Percentiles rank a stretch among this genome's conserved stretches.
Conservation (phyloP, 2,113 vertebrate genomes). For the Anguilla japonica region DNA sequence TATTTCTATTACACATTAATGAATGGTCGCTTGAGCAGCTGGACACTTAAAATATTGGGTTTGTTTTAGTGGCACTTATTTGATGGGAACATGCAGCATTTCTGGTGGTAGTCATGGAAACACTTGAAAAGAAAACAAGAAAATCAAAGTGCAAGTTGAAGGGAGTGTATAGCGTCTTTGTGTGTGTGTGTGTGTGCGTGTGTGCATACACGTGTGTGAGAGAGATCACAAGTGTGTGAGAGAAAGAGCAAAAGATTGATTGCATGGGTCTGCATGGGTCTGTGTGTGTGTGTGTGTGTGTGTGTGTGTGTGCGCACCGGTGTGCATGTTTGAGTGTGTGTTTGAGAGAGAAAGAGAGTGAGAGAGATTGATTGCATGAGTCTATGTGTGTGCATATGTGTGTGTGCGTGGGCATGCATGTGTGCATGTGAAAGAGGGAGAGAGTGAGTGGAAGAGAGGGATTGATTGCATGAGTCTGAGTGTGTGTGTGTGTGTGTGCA, state of each 20-base stretch:
- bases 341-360: not conserved
- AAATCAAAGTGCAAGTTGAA: slow-evolving; percentile 2
- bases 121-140: not conserved
- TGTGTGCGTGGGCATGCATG: slow-evolving; percentile 3
- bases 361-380: slow-evolving; percentile 3
- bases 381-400: slow-evolving; percentile 17
- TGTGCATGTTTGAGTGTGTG: slow-evolving; percentile 33
- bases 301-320: not conserved
- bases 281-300: slow-evolving; percentile 17
- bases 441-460: too few species aligned
- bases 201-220: not conserved
- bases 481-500: not conserved
- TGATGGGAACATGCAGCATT: not conserved
- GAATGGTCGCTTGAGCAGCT: not conserved
- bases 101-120: slow-evolving; percentile 21
- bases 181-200: slow-evolving; percentile 38
- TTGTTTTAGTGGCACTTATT: slow-evolving; percentile 9
- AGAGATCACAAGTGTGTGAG: not conserved
- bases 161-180: slow-evolving; percentile 1
- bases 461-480: too few species aligned
- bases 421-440: not conserved
- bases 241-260: slow-evolving; percentile 15
- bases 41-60: slow-evolving; percentile 14
- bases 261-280: slow-evolving; percentile 37
- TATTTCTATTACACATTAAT: slow-evolving; percentile 5